phyloP scores from a whole-genome alignment of 2,888 invertebrate species.

The Pollenia angustigena region DNA sequence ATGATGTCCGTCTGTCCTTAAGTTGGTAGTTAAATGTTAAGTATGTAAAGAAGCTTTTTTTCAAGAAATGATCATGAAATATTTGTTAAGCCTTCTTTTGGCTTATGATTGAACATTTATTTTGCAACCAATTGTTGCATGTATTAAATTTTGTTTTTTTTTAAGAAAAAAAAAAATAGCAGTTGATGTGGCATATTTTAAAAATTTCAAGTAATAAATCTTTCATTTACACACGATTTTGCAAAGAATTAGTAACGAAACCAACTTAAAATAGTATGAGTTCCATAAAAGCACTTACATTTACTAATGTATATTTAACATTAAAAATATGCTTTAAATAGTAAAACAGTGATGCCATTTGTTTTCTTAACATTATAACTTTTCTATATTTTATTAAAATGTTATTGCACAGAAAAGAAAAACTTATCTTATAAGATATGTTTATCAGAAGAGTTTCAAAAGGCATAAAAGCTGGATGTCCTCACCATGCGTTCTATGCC shows the following conservation, averaged over 20 bases:
- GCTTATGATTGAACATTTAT: constrained; percentile 1
- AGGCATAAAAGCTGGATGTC: no score
- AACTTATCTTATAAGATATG: no score
- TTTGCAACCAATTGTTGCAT: background rate
- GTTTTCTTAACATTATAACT: no score
- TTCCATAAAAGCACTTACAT: constrained; percentile 21
- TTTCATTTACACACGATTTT: constrained; percentile 66
- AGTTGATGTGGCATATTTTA: constrained; percentile 52
- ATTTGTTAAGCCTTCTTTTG: constrained; percentile 8
- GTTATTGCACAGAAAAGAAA: no score
- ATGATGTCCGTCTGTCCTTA: background rate
- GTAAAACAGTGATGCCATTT: no score
- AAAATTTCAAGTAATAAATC: constrained; percentile 66
- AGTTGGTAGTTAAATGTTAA: constrained; percentile 26
- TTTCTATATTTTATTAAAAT: no score
- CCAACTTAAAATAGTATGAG: constrained; percentile 14
- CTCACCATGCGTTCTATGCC: no score
- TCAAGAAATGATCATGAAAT: constrained; percentile 32
- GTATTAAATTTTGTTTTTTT: constrained; percentile 37
- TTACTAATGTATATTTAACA: background rate
- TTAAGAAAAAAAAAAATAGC: background rate
- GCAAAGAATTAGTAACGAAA: background rate
- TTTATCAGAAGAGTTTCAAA: no score
- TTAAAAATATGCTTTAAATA: background rate
- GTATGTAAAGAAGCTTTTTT: constrained; percentile 13